Conservation (phyloP, 92 coral and sea anemone genomes). For the Zoanthus solanderi region DNA sequence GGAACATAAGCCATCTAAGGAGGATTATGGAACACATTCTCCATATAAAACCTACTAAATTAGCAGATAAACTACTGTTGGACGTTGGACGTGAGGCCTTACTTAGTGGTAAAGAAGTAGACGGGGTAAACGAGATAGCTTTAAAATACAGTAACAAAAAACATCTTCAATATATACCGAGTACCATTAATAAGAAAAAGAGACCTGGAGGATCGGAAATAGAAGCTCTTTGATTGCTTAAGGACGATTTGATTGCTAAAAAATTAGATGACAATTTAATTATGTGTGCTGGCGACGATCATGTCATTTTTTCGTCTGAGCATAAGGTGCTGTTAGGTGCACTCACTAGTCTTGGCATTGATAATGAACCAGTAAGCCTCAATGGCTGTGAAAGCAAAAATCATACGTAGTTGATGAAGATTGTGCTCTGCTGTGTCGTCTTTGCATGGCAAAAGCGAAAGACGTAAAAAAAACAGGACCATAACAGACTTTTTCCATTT, state of each 20-base stretch:
- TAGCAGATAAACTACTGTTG: slow-evolving; percentile 46
- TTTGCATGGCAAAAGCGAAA: slow-evolving; percentile 36
- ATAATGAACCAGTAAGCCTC: slow-evolving; percentile 51
- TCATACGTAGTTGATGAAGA: slow-evolving; percentile 58
- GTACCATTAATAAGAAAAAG: slow-evolving; percentile 53
- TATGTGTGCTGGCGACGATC: not conserved
- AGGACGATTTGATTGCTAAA: slow-evolving; percentile 28
- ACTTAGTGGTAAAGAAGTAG: slow-evolving; percentile 55
- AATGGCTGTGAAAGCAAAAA: slow-evolving; percentile 65
- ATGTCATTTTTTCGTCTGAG: not conserved
- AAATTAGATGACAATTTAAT: not conserved
- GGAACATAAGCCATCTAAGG: slow-evolving; percentile 31
- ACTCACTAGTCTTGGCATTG: not conserved
- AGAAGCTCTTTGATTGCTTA: slow-evolving; percentile 52
- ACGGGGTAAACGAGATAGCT: slow-evolving; percentile 52
- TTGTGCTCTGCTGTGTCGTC: slow-evolving; percentile 49
- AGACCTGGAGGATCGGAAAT: slow-evolving; percentile 41
- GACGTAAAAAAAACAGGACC: slow-evolving; percentile 33
- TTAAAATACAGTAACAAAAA: slow-evolving; percentile 54
- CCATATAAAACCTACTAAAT: not conserved
- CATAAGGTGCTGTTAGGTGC: not conserved
- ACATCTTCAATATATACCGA: slow-evolving; percentile 54
- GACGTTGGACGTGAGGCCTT: slow-evolving; percentile 68
- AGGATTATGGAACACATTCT: slow-evolving; percentile 35
- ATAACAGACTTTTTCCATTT: slow-evolving; percentile 51